phyloP scores from a whole-genome alignment of 2,113 vertebrate species.

The Ochotona princeps region DNA sequence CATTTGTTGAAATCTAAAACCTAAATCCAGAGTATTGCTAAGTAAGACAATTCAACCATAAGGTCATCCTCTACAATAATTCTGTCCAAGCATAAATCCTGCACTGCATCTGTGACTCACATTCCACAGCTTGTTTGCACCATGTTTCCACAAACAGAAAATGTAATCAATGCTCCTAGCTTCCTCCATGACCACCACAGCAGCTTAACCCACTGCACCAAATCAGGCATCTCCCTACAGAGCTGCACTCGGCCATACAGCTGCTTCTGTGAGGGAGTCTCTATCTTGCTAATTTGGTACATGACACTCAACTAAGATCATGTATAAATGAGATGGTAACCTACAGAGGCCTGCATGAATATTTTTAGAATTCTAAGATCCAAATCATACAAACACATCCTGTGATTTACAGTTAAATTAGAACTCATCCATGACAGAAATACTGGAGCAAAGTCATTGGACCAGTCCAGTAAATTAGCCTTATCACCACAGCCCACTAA shows the following conservation, averaged over 20 bases:
- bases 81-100: background rate
- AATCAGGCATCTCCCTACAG: background rate
- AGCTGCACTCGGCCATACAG: background rate
- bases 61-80: background rate
- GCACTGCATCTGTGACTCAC: background rate
- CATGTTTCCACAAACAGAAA: background rate
- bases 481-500: background rate
- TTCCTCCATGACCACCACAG: background rate
- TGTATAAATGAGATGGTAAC: background rate
- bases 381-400: slow-evolving; percentile 32
- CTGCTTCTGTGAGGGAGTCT: background rate
- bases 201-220: no score
- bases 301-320: background rate
- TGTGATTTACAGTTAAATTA: background rate
- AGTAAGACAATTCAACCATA: background rate
- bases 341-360: background rate
- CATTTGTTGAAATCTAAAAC: background rate
- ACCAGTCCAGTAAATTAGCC: slow-evolving; percentile 11
- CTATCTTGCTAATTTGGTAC: background rate
- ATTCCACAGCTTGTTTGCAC: background rate
- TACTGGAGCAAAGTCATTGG: background rate
- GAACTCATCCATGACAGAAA: background rate
- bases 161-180: background rate
- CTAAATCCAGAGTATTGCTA: background rate
- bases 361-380: slow-evolving; percentile 26